Conservation (phyloP, 2,113 vertebrate species). For the Oryzias javanicus region DNA sequence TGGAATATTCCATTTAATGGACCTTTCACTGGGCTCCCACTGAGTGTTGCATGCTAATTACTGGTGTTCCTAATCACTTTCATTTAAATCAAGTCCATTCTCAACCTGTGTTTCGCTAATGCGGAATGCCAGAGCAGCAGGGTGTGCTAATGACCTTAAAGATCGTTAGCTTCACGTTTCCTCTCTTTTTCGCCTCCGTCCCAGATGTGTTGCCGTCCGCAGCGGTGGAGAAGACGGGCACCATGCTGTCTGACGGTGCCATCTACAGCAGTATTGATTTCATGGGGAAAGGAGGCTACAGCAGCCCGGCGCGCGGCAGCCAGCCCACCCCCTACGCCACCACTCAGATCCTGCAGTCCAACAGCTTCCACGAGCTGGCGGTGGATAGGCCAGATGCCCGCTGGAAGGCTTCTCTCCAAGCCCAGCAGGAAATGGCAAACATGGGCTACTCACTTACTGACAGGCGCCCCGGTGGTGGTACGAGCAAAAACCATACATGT, state of each 20-base stretch:
- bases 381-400: slow-evolving; percentile 92
- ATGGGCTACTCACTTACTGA: slow-evolving; percentile 92
- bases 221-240: slow-evolving; percentile 90
- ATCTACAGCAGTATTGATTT: slow-evolving; percentile 99
- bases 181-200: slow-evolving; percentile 64
- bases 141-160: slow-evolving; percentile 74
- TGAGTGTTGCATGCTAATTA: slow-evolving; percentile 72
- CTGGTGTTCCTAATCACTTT: slow-evolving; percentile 75
- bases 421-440: slow-evolving; percentile 89
- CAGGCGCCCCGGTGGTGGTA: slow-evolving; percentile 90
- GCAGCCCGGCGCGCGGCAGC: slow-evolving; percentile 85
- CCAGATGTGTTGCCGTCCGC: slow-evolving; percentile 87
- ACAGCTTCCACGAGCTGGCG: slow-evolving; percentile 92
- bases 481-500: slow-evolving; percentile 34
- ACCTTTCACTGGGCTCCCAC: slow-evolving; percentile 49
- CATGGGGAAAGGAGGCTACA: slow-evolving; percentile 91
- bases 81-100: slow-evolving; percentile 74
- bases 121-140: slow-evolving; percentile 61
- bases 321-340: slow-evolving; percentile 94
- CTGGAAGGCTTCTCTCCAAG: slow-evolving; percentile 93
- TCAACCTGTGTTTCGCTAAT: slow-evolving; percentile 63
- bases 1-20: slow-evolving; percentile 58
- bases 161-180: slow-evolving; percentile 60
- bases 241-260: slow-evolving; percentile 95
- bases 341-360: slow-evolving; percentile 93